phyloP scores from a whole-genome alignment of 2,113 vertebrate species.

The Gopherus evgoodei region DNA sequence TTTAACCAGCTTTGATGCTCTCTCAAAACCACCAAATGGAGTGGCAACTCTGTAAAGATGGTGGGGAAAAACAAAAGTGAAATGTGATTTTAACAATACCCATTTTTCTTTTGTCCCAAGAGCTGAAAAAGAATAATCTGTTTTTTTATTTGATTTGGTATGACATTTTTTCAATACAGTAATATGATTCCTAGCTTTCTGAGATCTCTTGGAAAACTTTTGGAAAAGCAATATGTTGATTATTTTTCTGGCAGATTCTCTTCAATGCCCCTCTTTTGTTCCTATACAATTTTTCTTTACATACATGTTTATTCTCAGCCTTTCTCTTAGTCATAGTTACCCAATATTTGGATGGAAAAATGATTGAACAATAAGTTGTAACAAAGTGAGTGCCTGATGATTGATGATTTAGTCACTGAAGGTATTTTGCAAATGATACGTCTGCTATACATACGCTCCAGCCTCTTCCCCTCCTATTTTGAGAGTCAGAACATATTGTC shows the following conservation, averaged over 20 bases:
- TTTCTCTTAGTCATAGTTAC: not conserved
- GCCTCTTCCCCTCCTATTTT: not conserved
- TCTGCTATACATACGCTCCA: not conserved
- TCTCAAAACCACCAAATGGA: constrained; percentile 94
- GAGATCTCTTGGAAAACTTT: not conserved
- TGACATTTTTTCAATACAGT: not conserved
- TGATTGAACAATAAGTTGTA: not conserved
- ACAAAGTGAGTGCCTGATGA: not conserved
- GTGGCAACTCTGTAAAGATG: constrained; percentile 88
- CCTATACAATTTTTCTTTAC: not conserved
- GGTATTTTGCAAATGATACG: constrained; percentile 9
- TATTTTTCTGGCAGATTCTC: not conserved
- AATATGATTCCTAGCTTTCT: not conserved
- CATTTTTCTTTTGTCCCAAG: not conserved
- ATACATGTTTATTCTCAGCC: not conserved
- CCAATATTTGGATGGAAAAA: not conserved
- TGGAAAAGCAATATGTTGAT: not conserved
- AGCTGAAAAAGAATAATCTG: constrained; percentile 4
- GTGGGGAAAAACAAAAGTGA: constrained; percentile 57
- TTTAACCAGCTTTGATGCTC: constrained; percentile 84
- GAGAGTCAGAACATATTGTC: not conserved
- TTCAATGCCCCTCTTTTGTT: not conserved
- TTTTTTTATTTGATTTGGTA: not conserved
- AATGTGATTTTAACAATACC: constrained; percentile 1
- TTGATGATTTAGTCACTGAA: constrained; percentile 60